Base-by-base conservation (phyloP, 2,888 invertebrate species). In the Macaria notata region DNA sequence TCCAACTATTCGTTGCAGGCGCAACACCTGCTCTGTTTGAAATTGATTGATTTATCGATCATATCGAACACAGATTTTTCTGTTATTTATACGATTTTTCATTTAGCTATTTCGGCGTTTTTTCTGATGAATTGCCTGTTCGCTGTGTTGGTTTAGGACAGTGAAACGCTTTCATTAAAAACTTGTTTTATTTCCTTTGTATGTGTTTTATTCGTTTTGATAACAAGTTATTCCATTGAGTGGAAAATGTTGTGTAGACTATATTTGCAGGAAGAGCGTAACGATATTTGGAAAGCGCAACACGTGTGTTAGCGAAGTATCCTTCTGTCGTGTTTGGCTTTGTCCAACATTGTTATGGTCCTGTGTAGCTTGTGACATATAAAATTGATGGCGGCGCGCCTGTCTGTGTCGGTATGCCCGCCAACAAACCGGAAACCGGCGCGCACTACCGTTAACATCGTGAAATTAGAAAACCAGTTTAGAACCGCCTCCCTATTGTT, bases 381-480 rank as follows among this genome's bases (percentile, higher is more conserved):
- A 83, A 84, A 65, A 78, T 70, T 82, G 83, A 86, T 86, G 84
- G 86, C 81, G 81, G 72, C 79, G 82, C 80, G 76, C 79, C 78
- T 64, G 69, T 62, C 72, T 84, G 85, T 64, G 69, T 62, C 72
- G 85, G 85, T 80, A 85, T 85, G 83, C 77, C 70, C 75, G 83
- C 74, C 72, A 70, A 78, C 76, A 71, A 76, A 81, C 83, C 86
- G 87, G 86, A 85, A 84, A 87, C 79, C 78, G 73, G 81, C 72
- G 75, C 86, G 79, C 78, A 76, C 79, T 85, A 86, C 88, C 85
- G 88, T 86, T 89, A 88, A 65, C 78, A 75, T 74, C 74, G 72
- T 81, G 75, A 81, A 82, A 85, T 87, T 86, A 85, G 81, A 82
- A 81, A 83, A 84, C 80, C 68, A 70, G 82, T 78, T 80, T 71